Base-by-base conservation (phyloP, 2,113 vertebrate species). In the Hirundichthys speculiger region DNA sequence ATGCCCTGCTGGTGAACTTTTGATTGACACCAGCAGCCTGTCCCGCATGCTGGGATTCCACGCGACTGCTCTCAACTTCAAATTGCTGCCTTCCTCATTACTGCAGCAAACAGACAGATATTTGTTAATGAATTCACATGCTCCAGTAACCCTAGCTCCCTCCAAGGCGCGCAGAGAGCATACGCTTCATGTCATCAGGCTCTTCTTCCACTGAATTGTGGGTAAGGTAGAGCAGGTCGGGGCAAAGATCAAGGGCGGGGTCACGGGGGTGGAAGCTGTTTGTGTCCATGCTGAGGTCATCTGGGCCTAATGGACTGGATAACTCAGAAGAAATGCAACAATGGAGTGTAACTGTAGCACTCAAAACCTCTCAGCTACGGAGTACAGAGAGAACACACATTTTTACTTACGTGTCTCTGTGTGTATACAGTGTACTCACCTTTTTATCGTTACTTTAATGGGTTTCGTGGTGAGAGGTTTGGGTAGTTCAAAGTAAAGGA, bases 41-140 rank as follows among this genome's bases (percentile, higher is more conserved):
- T 42, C 78, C 65, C 21, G 5, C 75, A 43, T 43, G 55, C 69
- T 74, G 40, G 78, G 73, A 84, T 85, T 86, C 84, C 85, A 64
- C 53, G 65, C 69, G 69, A 71, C 79, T 81, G 80, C 63, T 73
- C 43, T 80, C 68, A 62, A 75, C 70, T 88, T 90, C 76, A 88
- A 90, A 90, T 69, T 81, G 86, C 82, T 55, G 80, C 84, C 79
- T 64, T 70, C 67, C 80, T 88, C 87, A 92, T 92, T 87, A 87
- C 85, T 58, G 90, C 79, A 77, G 88, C 87, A 92, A 93, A 93
- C 90, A 91, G 91, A 92, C 90, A 92, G 89, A 91, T 90, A 92
- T 94, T 90, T 92, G 89, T 91, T 93, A 92, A 93, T 92, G 91
- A 92, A 89, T 77, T 80, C 89, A 76, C 82, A 84, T 88, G 86